Evolutionary conservation across 2,113 vertebrate species (phyloP), one percentile per base, ranked within the genome.

Genomic region (Barnardius zonarius): DNA sequence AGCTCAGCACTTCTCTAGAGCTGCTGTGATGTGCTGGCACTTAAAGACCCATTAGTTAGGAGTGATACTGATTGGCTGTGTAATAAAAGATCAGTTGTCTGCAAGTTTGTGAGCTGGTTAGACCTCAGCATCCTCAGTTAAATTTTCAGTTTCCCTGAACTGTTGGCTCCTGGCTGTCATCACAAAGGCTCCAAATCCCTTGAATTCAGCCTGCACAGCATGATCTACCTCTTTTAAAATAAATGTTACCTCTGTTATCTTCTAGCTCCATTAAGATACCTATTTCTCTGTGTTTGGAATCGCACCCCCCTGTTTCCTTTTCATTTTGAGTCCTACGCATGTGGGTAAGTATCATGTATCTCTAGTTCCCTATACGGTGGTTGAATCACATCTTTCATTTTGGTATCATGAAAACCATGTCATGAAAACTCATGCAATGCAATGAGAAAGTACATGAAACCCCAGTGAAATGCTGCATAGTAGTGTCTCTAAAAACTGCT

Each of bases 1-100:
- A 78, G 7, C n/a, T 66, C 44, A 78, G 73, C 89, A 7, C 23
- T 66, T 92, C 27, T 17, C 44, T 52, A 39, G 33, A 69, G n/a
- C 13, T 82, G 61, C 30, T 52, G 64, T 2, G 2, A 27, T 52
- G 24, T 3, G 0, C 31, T 83, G 35, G 5, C 6, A 9, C 39
- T 78, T 24, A 70, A 59, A 18, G 64, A 67, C 20, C 6, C 1
- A 0, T 39, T 67, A 44, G 1, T 8, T 33, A 35, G 27, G 55
- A 67, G 22, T 20, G 3, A 1, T 7, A 8, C 11, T 74, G 24
- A 37, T 31, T 74, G 28, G 24, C 9, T n/a, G 22, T 31, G 20
- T 30, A 54, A 37, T 33, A 88, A 22, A 24, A 51, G 23, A 76
- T 4, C 8, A 13, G 43, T 20, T 76, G 10, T 39, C 39, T 69